Base-by-base conservation (phyloP, 2,113 vertebrate genomes). In the Anguilla rostrata region DNA sequence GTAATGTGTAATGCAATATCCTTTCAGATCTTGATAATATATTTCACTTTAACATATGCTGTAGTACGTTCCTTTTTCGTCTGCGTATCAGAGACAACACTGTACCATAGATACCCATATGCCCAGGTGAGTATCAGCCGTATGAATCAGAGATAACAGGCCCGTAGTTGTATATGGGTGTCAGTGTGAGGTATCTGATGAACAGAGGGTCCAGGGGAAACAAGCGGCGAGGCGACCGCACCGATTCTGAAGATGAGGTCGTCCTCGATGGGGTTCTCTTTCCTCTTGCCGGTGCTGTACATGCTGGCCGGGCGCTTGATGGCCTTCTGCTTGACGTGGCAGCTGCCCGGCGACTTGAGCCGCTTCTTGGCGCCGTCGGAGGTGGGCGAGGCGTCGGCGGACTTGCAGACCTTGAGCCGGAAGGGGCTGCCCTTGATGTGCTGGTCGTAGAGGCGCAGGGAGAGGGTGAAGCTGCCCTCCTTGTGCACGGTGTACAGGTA, bases 361-460 rank as follows among this genome's bases (percentile, higher is more conserved):
- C 97, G 95, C 89, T 97, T 96, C 94, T 99, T 99, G 46, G 96
- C 94, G 5, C 96, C 95, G n/a, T 98, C 97, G 0, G 97, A 94
- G 5, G 94, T 96, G 2, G 95, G 94, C 0, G 97, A 98, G 86
- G 97, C 95, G 26, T 99, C 97, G 0, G 96, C 94, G 0, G 97
- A 96, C 88, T 97, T 97, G 88, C 94, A 95, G 82, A 97, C 97
- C 86, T 97, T 97, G 20, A 98, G 96, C 92, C 96, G 99, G 88
- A 99, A 99, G 0, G 98, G 98, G 93, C 98, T 99, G 81, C 98
- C 98, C 81, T 96, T 97, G 91, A 99, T 98, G 87, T 99, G 98
- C 84, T 99, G 97, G 89, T 98, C 97, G 9, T 99, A 97, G 46
- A 99, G 94, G 34, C 97, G 93, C 90, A 99, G 95, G 0, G 97